phyloP scores from a whole-genome alignment of 1,140 invertebrate genomes.

The Papilio aristodemus region DNA sequence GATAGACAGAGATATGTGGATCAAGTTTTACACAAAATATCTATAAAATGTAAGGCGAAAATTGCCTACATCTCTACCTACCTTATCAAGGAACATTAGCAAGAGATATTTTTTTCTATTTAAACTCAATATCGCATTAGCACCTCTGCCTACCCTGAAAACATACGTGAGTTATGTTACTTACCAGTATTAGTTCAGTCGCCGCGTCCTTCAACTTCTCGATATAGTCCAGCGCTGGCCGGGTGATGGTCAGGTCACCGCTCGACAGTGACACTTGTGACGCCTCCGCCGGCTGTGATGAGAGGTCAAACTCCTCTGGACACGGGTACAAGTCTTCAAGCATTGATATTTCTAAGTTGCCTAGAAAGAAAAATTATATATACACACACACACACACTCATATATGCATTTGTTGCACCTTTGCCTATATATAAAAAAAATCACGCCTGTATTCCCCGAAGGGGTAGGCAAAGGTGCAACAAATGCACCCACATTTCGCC shows the following conservation, averaged over 20 bases:
- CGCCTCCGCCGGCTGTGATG: constrained; percentile 39
- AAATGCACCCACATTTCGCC: too few relatives aligned
- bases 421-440: neutral
- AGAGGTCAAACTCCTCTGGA: constrained; percentile 41
- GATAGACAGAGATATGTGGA: too few relatives aligned
- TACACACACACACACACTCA: too few relatives aligned
- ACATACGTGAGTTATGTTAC: neutral
- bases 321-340: constrained; percentile 52
- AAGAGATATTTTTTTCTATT: too few relatives aligned
- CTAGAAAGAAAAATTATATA: constrained; percentile 43
- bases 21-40: too few relatives aligned
- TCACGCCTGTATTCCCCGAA: too few relatives aligned
- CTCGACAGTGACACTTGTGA: constrained; percentile 38
- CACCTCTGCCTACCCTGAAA: too few relatives aligned
- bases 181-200: constrained; percentile 52
- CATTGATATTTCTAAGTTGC: constrained; percentile 48
- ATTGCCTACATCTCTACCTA: too few relatives aligned
- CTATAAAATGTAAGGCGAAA: too few relatives aligned
- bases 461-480: too few relatives aligned
- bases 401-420: neutral
- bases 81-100: too few relatives aligned
- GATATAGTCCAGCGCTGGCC: constrained; percentile 43
- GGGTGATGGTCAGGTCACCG: constrained; percentile 32
- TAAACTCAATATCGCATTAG: too few relatives aligned
- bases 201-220: constrained; percentile 45